Evolutionary conservation across 1,140 invertebrate species (phyloP).

Genomic region (Calephelis virginiensis): DNA sequence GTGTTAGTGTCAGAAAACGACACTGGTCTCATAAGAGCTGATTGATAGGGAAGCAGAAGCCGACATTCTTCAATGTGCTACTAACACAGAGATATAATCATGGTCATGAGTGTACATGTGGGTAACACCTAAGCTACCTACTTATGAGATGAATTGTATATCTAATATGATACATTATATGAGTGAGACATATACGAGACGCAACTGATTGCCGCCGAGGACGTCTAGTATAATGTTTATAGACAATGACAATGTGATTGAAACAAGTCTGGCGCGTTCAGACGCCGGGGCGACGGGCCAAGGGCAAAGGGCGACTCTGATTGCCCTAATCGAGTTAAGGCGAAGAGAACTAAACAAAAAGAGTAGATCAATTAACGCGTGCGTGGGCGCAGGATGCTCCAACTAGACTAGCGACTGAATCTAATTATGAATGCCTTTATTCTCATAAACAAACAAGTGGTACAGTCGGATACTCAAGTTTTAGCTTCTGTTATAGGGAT

Average conservation of each 20-base stretch:
- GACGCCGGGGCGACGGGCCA: slow-evolving; percentile 47
- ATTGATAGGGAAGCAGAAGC: no score
- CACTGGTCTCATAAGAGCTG: no score
- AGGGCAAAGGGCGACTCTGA: slow-evolving; percentile 70
- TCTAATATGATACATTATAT: no score
- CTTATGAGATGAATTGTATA: no score
- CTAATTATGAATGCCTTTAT: slow-evolving; percentile 54
- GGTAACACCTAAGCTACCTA: no score
- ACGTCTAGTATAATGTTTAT: slow-evolving; percentile 14
- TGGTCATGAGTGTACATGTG: no score
- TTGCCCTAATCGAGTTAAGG: slow-evolving; percentile 73
- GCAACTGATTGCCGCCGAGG: no score
- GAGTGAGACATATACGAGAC: no score
- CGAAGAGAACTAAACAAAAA: slow-evolving; percentile 69
- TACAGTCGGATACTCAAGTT: background rate
- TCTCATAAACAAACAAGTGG: slow-evolving; percentile 44
- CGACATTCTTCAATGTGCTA: no score
- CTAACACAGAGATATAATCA: no score
- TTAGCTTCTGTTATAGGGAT: no score
- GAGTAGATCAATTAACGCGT: slow-evolving; percentile 62
- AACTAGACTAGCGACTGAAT: slow-evolving; percentile 55
- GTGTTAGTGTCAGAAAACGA: no score
- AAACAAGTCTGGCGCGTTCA: slow-evolving; percentile 33
- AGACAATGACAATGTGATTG: slow-evolving; percentile 20
- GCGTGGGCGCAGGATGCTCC: slow-evolving; percentile 70